Evolutionary conservation across 2,888 invertebrate species (phyloP).

Genomic region (Xanthia icteritia): DNA sequence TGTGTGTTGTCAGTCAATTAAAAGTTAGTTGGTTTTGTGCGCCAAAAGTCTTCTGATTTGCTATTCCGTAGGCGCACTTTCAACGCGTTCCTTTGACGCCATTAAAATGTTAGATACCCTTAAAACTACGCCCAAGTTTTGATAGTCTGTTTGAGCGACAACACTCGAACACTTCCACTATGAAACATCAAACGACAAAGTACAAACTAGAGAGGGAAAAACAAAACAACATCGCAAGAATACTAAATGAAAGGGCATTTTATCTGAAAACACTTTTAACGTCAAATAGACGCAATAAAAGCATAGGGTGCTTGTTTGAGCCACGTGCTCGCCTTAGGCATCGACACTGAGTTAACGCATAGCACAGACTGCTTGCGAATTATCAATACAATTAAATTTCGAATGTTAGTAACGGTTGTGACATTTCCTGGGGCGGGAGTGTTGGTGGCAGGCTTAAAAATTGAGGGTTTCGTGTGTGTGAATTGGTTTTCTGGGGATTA

Average conservation of each 20-base stretch:
- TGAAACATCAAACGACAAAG: constrained; percentile 15
- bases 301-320: constrained; percentile 58
- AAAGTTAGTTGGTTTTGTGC: background rate
- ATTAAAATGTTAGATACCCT: constrained; percentile 17
- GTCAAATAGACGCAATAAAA: constrained; percentile 73
- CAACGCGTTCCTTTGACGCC: constrained; percentile 4
- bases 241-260: constrained; percentile 61
- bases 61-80: constrained; percentile 19
- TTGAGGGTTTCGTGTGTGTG: constrained; percentile 45
- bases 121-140: constrained; percentile 30
- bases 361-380: constrained; percentile 56
- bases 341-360: constrained; percentile 62
- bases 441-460: constrained; percentile 56
- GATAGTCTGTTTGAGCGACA: constrained; percentile 52
- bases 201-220: constrained; percentile 16
- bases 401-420: constrained; percentile 65
- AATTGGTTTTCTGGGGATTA: constrained; percentile 20
- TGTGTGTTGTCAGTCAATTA: background rate
- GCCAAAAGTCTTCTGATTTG: constrained; percentile 13
- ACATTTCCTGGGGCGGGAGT: constrained; percentile 64
- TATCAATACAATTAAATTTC: constrained; percentile 71
- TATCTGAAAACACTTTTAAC: constrained; percentile 73
- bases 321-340: constrained; percentile 75
- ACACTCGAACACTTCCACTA: constrained; percentile 10
- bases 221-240: constrained; percentile 44